Conservation (phyloP, 2,888 invertebrate genomes). For the Macrosoma leucophasiata region DNA sequence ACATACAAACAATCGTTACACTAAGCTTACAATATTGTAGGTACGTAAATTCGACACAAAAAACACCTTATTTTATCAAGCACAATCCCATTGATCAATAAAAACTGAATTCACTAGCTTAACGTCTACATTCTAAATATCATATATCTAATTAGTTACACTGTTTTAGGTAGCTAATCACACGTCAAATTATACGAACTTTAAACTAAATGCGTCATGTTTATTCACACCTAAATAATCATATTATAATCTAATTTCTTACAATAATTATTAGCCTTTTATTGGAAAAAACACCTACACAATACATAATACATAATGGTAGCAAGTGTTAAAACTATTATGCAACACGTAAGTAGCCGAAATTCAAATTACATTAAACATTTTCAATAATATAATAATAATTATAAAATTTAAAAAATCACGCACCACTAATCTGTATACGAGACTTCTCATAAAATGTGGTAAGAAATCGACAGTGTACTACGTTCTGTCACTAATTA, state of each 20-base stretch:
- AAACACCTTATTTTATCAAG: constrained; percentile 30
- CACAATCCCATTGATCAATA: constrained; percentile 46
- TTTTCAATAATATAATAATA: constrained; percentile 50
- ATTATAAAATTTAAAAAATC: constrained; percentile 55
- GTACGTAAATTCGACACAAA: constrained; percentile 10
- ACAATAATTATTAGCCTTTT: constrained; percentile 62
- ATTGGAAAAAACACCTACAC: constrained; percentile 56
- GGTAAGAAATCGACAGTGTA: constrained; percentile 58
- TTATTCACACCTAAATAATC: constrained; percentile 64
- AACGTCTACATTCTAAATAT: constrained; percentile 61
- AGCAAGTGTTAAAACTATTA: constrained; percentile 65
- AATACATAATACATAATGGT: constrained; percentile 64
- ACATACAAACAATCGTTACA: too few relatives aligned
- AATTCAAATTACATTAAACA: constrained; percentile 62
- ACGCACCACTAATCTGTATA: constrained; percentile 61
- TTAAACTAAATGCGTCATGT: constrained; percentile 67
- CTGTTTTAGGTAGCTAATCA: constrained; percentile 50
- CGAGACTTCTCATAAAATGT: constrained; percentile 57
- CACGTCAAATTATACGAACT: constrained; percentile 54
- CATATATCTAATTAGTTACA: constrained; percentile 57
- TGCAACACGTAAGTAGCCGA: constrained; percentile 65
- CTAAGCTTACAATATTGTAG: too few relatives aligned
- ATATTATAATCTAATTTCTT: constrained; percentile 63
- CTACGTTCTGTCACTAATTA: constrained; percentile 61
- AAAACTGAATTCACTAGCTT: constrained; percentile 39